phyloP scores from a whole-genome alignment of 2,113 vertebrate species.

The Sinocyclocheilus anophthalmus region DNA sequence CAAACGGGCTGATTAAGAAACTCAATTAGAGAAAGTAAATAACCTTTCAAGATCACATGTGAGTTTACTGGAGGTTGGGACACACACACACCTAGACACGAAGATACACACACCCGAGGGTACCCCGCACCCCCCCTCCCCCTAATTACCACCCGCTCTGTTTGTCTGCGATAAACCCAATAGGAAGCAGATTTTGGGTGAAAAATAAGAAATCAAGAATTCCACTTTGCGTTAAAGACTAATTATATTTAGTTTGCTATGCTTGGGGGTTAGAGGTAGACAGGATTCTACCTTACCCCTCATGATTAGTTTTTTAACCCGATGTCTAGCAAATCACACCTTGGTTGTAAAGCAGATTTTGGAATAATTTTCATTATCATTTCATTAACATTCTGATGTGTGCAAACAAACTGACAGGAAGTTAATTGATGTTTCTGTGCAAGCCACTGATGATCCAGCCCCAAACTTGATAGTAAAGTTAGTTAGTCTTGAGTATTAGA shows the following conservation, averaged over 20 bases:
- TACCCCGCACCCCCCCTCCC: neutral
- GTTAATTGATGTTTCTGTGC: slow-evolving; percentile 19
- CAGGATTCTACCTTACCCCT: neutral
- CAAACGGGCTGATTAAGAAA: slow-evolving; percentile 37
- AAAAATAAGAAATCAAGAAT: slow-evolving; percentile 26
- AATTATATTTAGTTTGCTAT: slow-evolving; percentile 37
- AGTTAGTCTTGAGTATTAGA: neutral
- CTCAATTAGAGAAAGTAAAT: slow-evolving; percentile 49
- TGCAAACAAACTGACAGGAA: slow-evolving; percentile 10
- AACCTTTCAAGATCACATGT: slow-evolving; percentile 28
- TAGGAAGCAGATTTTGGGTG: slow-evolving; percentile 13
- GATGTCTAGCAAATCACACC: slow-evolving; percentile 8
- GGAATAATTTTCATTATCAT: slow-evolving; percentile 8
- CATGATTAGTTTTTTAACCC: slow-evolving; percentile 13
- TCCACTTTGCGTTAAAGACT: slow-evolving; percentile 1
- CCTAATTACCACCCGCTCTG: slow-evolving; percentile 33
- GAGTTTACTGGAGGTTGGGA: slow-evolving; percentile 16
- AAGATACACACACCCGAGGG: slow-evolving; percentile 18
- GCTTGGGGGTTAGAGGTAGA: slow-evolving; percentile 27
- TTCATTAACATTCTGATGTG: slow-evolving; percentile 4
- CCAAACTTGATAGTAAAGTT: neutral
- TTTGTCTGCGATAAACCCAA: slow-evolving; percentile 34
- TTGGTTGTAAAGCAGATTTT: slow-evolving; percentile 20
- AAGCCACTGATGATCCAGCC: slow-evolving; percentile 5
- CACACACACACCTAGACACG: slow-evolving; percentile 11